Evolutionary conservation across 2,888 invertebrate genomes (phyloP).

Genomic region (Lycaena phlaeas): DNA sequence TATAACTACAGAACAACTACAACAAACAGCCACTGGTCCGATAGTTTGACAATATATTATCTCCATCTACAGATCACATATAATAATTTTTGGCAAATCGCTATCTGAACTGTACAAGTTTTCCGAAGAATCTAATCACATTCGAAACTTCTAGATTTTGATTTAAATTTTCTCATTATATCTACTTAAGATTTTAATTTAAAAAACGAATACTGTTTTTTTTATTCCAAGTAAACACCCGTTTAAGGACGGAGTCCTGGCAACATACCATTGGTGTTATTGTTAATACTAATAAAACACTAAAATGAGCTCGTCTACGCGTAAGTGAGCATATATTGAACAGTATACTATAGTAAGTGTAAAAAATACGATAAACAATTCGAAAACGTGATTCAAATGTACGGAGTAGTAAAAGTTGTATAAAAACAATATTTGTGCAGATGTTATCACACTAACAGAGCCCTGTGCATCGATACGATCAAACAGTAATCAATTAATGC

Average conservation of each 20-base stretch:
- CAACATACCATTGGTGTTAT: conserved; percentile 52
- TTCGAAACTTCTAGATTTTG: conserved; percentile 8
- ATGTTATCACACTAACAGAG: conserved; percentile 20
- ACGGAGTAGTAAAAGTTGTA: conserved; percentile 54
- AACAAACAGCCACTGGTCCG: conserved; percentile 64
- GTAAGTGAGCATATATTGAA: conserved; percentile 2
- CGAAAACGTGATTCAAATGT: conserved; percentile 52
- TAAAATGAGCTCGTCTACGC: conserved; percentile 12
- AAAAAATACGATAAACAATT: conserved; percentile 22
- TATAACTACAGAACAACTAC: conserved; percentile 46
- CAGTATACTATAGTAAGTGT: conserved; percentile 1
- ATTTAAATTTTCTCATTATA: conserved; percentile 1
- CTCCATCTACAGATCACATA: conserved; percentile 58
- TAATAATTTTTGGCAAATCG: conserved; percentile 57
- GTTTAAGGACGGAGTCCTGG: conserved; percentile 55
- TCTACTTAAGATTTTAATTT: conserved; percentile 3
- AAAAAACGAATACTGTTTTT: conserved; percentile 4
- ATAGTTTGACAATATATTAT: conserved; percentile 40
- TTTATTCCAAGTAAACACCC: conserved; percentile 35
- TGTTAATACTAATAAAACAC: conserved; percentile 33
- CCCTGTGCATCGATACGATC: conserved; percentile 10
- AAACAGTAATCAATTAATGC: too few relatives aligned
- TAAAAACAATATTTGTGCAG: conserved; percentile 37
- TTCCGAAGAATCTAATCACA: conserved; percentile 17
- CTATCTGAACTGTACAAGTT: conserved; percentile 43